Evolutionary conservation across 2,797 vertebrate genomes (phyloP), one percentile per base, ranked within the genome.

Genomic region (Caiman crocodilus): DNA sequence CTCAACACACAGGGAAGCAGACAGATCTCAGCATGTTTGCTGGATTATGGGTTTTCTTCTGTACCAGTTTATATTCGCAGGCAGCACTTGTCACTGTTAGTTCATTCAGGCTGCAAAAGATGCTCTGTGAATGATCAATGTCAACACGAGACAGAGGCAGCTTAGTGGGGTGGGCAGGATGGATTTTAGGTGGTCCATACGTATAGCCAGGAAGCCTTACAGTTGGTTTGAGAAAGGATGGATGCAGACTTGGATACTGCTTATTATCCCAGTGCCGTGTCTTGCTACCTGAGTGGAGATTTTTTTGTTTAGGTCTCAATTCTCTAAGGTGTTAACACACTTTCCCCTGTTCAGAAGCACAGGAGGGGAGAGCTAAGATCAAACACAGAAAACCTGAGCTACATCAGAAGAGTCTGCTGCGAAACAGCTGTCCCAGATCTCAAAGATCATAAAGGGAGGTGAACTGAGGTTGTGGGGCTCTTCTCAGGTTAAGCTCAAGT

Each of bases 161-260:
- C 61, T 67, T 76, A 35, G 58, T 75, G 26, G 61, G 61, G 23
- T 80, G 63, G 77, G 63, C 61, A 90, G 63, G 81, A 76, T 69
- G 13, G 14, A 76, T 90, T 85, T 81, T 32, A 56, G 63, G 58
- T 1, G 1, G 76, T 58, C 73, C 61, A 32, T 32, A 1, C 4
- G 14, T 26, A 14, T 20, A 32, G 57, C 69, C 13, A 14, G 7
- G 56, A 32, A 87, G 69, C 58, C 90, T 91, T 26, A 1, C 42
- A 69, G 91, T 8, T 18, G 35, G 42, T 58, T 73, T 59, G 73
- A 82, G 42, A 58, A 30, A 20, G 58, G 59, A 79, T 74, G 76
- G 71, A n/a, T 28, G 18, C 42, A 75, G 21, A 58, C 42, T 20
- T 14, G 32, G 30, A 10, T 10, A 4, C 13, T n/a, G 12, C 50